Evolutionary conservation across 2,113 vertebrate species (phyloP), one percentile per base, ranked within the genome.

Genomic region (Erpornis zantholeuca): DNA sequence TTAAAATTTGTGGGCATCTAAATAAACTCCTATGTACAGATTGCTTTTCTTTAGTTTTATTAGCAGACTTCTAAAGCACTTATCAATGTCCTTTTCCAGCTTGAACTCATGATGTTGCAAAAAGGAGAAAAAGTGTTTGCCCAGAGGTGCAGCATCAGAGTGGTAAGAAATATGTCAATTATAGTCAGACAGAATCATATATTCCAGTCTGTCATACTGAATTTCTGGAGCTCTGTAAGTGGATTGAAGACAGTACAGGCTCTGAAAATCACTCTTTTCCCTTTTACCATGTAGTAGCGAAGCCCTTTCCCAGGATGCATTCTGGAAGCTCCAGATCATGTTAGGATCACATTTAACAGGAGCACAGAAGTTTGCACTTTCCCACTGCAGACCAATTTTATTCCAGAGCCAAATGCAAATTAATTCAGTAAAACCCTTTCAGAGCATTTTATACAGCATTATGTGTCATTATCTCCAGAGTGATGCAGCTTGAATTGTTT

Each of bases 1-100:
- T 95, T 91, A 88, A 96, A 94, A 95, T 87, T 77, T 65, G 90
- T 95, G 94, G 96, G 95, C 91, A 91, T 97, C 97, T 86, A 94
- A 97, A 97, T 97, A 97, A 97, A 97, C 92, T 97, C 95, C 95
- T 94, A 56, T 97, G 88, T 97, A 97, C 95, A 97, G 90, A 92
- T 90, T 82, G 85, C 79, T 82, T 94, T 95, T 69, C 76, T 20
- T 92, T 76, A 84, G n/a, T 91, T 91, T 96, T 95, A 86, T 94
- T 94, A 68, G 54, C 56, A 53, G 89, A 57, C 35, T 36, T 86
- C 35, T 75, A 22, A 73, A 70, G 25, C 47, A 6, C 63, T 47
- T 6, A 42, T 49, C 54, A 12, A 20, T 66, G 42, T 54, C 76
- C 64, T 94, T 42, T 92, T 89, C 53, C 87, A 61, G 72, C 68